Conservation (phyloP, 2,888 invertebrate species). For the Pomacea canaliculata region DNA sequence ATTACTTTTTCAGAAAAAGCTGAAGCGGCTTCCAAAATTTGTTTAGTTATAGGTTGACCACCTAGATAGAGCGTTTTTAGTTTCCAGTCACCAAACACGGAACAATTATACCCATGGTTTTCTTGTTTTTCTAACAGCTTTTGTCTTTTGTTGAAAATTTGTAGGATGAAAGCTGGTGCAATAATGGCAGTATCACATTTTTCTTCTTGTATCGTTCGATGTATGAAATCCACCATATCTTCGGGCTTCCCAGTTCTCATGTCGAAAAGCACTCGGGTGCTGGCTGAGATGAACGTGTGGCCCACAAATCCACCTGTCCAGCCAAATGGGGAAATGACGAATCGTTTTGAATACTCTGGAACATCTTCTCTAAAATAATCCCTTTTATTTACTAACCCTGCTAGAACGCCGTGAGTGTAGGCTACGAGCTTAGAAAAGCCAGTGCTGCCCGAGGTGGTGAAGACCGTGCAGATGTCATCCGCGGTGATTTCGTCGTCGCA, state of each 20-base stretch:
- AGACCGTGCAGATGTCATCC: slow-evolving; percentile 9
- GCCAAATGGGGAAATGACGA: slow-evolving; percentile 16
- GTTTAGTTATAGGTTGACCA: slow-evolving; percentile 10
- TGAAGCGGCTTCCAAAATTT: neutral
- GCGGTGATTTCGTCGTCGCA: neutral
- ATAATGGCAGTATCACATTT: neutral
- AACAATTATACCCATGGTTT: neutral
- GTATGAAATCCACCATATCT: slow-evolving; percentile 7
- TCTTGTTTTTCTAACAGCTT: neutral
- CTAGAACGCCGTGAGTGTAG: slow-evolving; percentile 5
- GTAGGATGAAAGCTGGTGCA: neutral
- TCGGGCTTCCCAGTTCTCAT: neutral
- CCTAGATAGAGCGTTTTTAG: neutral
- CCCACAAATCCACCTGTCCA: slow-evolving; percentile 15
- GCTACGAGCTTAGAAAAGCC: slow-evolving; percentile 22
- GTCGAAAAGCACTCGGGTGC: slow-evolving; percentile 9
- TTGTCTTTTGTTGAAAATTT: neutral
- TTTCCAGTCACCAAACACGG: neutral
- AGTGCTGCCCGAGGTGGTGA: slow-evolving; percentile 18
- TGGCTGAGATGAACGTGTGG: slow-evolving; percentile 6
- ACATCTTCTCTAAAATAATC: neutral
- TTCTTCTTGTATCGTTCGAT: slow-evolving; percentile 8
- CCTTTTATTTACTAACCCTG: too few relatives aligned
- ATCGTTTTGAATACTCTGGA: neutral
- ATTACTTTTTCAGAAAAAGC: neutral